These are phyloP conservation scores for Brotula barbata DNA, from an alignment of 2,797 vertebrate species.

Conservation along the genomic window DNA sequence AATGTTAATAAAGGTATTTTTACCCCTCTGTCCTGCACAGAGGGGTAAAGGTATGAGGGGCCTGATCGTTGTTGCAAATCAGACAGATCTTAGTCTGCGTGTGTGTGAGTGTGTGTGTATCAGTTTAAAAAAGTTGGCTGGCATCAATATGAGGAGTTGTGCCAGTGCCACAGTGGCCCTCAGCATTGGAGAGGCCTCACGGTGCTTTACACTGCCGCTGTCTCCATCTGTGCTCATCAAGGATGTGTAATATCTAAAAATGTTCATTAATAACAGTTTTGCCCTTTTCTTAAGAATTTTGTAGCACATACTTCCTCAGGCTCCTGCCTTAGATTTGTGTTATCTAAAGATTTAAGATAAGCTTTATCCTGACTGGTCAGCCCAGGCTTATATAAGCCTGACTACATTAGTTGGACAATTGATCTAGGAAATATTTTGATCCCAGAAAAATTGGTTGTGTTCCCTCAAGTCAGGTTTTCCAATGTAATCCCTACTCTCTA, in stretches of 20 bases:
- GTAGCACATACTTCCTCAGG: background rate
- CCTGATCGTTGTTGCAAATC: too few species aligned
- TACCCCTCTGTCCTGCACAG: too few species aligned
- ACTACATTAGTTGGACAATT: slow-evolving; percentile 3
- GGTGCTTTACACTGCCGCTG: too few species aligned
- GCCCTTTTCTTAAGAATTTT: background rate
- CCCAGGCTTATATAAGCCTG: background rate
- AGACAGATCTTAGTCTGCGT: too few species aligned
- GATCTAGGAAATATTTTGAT: slow-evolving; percentile 1
- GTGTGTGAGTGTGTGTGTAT: too few species aligned
- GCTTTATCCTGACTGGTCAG: background rate
- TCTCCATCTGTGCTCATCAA: background rate
- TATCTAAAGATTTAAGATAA: background rate
- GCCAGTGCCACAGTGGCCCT: too few species aligned
- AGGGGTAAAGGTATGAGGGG: too few species aligned
- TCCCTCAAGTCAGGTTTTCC: background rate
- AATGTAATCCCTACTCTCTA: background rate
- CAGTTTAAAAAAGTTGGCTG: too few species aligned
- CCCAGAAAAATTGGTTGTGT: background rate
- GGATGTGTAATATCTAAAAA: background rate
- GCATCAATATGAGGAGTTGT: too few species aligned
- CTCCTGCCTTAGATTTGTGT: background rate
- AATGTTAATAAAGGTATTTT: too few species aligned
- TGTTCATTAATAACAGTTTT: background rate
- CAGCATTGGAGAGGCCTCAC: too few species aligned